Evolutionary conservation across 2,113 vertebrate species (phyloP).

Genomic region (Acrocephalus arundinaceus): DNA sequence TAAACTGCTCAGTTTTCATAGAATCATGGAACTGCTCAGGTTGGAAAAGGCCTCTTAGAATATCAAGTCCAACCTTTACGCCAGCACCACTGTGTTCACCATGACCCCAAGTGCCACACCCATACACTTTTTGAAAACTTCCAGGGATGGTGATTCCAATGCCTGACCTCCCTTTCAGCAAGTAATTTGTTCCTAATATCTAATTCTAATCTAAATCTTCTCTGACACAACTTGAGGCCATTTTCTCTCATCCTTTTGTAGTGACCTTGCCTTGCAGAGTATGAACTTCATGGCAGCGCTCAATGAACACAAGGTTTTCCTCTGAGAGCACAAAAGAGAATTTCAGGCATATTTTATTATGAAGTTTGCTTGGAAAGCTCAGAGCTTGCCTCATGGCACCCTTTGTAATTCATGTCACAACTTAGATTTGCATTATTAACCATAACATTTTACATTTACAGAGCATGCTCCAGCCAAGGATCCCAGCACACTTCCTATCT

Average conservation of each 20-base stretch:
- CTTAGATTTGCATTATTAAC: neutral
- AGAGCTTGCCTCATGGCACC: neutral
- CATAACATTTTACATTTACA: neutral
- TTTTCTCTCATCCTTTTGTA: neutral
- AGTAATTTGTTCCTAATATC: neutral
- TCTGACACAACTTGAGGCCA: neutral
- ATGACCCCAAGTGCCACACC: neutral
- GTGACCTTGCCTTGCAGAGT: neutral
- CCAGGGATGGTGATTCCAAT: neutral
- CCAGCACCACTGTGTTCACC: neutral
- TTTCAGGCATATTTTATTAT: neutral
- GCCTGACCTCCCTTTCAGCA: neutral
- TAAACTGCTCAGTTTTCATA: neutral
- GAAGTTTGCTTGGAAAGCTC: neutral
- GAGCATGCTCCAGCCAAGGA: neutral
- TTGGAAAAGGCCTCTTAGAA: neutral
- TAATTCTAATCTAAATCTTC: neutral
- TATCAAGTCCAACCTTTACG: rapidly evolving
- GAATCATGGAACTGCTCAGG: neutral
- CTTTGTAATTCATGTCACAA: neutral
- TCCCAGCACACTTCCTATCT: neutral
- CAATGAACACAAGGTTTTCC: neutral
- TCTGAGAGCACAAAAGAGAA: neutral
- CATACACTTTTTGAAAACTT: neutral
- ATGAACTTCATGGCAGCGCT: neutral